Evolutionary conservation across 2,797 vertebrate species (phyloP).

Genomic region (Hemitrygon akajei): DNA sequence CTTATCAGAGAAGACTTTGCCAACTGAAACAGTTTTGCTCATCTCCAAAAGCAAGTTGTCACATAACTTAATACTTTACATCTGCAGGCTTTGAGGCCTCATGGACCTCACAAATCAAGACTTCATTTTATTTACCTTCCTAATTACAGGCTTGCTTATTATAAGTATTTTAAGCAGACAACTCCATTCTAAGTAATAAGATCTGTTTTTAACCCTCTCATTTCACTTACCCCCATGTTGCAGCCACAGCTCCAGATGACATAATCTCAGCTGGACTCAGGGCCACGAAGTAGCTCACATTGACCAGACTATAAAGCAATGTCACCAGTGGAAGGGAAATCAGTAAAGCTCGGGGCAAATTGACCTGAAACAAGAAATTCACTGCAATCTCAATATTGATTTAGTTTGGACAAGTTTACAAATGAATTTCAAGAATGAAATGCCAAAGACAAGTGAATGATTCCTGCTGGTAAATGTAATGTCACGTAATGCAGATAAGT

Average conservation of each 20-base stretch:
- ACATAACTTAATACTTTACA: too few species aligned
- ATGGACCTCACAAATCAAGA: too few species aligned
- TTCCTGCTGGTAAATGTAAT: background rate
- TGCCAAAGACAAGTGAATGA: background rate
- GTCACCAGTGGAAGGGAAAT: constrained; percentile 81
- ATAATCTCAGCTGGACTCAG: constrained; percentile 74
- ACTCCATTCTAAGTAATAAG: too few species aligned
- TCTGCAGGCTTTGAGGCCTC: too few species aligned
- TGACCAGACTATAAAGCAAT: constrained; percentile 74
- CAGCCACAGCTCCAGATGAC: constrained; percentile 70
- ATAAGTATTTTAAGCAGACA: too few species aligned
- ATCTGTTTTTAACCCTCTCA: too few species aligned
- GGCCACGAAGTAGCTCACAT: constrained; percentile 78
- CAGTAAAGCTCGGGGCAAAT: constrained; percentile 72
- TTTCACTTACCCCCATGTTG: constrained; percentile 71
- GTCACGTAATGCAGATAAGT: background rate
- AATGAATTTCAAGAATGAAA: background rate
- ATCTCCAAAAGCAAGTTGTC: too few species aligned
- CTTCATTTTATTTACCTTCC: too few species aligned
- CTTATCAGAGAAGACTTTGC: too few species aligned
- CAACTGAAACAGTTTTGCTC: too few species aligned
- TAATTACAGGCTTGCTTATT: too few species aligned
- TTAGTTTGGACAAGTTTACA: background rate
- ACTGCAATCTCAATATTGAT: background rate
- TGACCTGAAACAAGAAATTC: constrained; percentile 59